Evolutionary conservation across 2,888 invertebrate genomes (phyloP), one percentile per base, ranked within the genome.

Genomic region (Clusia tigrina): DNA sequence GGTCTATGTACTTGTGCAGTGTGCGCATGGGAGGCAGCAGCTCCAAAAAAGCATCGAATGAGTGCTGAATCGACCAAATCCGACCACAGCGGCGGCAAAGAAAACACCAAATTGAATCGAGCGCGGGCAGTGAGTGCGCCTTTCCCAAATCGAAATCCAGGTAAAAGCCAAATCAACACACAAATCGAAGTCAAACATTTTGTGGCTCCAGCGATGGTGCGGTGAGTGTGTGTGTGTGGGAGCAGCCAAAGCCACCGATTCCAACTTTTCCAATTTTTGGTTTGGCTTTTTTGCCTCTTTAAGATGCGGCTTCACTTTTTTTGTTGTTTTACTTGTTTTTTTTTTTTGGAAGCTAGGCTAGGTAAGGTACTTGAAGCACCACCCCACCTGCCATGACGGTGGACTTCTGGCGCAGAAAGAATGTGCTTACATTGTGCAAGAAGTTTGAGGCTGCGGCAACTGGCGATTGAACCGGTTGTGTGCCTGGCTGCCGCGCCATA

Each of bases 361-460:
- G 22, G 48, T 15, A 22, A 48, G 48, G 48, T 48, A 48, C 48
- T 48, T 48, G 48, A 48, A 48, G 2, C 22, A 15, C 18, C 48
- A 9, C 6, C 18, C 15, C 22, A 15, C 18, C 48, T 22, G 22
- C 18, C 15, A 48, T 48, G 48, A 48, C 20, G n/a, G n/a, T 22
- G 15, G 48, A 17, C 42, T 42, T 3, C 42, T 42, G 42, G 42
- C n/a, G 12, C 6, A 32, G 32, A 32, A 32, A 12, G 5, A 9
- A 32, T 32, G 32, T 32, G 12, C 32, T 32, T 32, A 9, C 32
- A 5, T 5, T 32, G 5, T 5, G 32, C 5, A 32, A 32, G 5
- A 32, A 32, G 32, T 32, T 9, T 5, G 6, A 32, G 32, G 5
- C 32, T 9, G 32, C 32, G 12, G 32, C 32, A 32, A 32, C 32